phyloP scores from a whole-genome alignment of 1,140 invertebrate genomes.

The Bombus huntii region DNA sequence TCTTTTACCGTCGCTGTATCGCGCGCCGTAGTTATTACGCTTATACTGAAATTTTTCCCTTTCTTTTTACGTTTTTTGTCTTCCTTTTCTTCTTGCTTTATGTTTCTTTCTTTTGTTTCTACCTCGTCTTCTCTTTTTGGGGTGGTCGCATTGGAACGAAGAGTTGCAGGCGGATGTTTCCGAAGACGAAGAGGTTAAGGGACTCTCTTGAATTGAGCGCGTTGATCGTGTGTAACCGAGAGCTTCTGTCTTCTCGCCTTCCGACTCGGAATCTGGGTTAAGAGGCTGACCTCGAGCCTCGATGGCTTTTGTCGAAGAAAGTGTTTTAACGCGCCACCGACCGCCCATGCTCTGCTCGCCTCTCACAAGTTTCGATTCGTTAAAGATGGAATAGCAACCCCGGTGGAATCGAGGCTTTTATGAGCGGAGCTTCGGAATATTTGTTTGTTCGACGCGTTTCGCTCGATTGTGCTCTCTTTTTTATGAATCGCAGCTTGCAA shows the following conservation, averaged over 20 bases:
- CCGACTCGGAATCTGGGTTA: constrained; percentile 59
- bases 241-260: constrained; percentile 34
- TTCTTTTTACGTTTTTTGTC: background rate
- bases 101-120: background rate
- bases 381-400: background rate
- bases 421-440: background rate
- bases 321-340: constrained; percentile 55
- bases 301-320: constrained; percentile 64
- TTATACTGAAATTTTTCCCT: constrained; percentile 53
- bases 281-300: constrained; percentile 62
- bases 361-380: background rate
- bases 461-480: background rate
- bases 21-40: constrained; percentile 53
- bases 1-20: constrained; percentile 68
- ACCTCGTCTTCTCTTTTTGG: background rate
- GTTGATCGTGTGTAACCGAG: constrained; percentile 20
- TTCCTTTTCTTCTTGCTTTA: background rate
- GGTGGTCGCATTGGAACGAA: no score
- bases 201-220: background rate
- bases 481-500: background rate
- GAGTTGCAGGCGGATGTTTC: background rate
- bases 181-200: background rate
- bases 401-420: background rate
- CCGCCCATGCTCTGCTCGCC: background rate
- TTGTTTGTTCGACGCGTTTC: background rate